Evolutionary conservation across 2,888 invertebrate species (phyloP).

Genomic region (Cephus pulcher): DNA sequence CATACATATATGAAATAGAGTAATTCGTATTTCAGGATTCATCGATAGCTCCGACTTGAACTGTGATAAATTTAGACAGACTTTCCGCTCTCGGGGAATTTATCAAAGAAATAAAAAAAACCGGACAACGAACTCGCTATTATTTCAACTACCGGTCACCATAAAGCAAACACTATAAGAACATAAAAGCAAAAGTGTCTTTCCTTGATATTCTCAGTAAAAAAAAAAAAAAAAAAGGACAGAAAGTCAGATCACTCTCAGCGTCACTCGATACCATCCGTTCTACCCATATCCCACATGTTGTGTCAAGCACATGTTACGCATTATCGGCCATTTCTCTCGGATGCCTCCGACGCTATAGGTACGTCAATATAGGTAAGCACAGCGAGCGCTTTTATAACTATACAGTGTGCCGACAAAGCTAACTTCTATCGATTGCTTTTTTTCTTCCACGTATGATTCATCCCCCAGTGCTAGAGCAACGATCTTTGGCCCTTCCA

Average conservation of each 20-base stretch:
- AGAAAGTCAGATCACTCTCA: neutral
- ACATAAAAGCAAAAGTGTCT: neutral
- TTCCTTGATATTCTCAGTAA: neutral
- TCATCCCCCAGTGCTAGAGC: neutral
- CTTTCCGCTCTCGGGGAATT: neutral
- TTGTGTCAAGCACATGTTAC: conserved; percentile 4
- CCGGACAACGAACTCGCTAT: neutral
- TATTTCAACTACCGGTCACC: neutral
- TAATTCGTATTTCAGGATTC: neutral
- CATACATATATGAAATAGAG: neutral
- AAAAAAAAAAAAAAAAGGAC: neutral
- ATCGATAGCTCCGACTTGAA: neutral
- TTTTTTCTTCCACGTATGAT: conserved; percentile 4
- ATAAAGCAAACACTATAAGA: neutral
- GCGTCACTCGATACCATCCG: neutral
- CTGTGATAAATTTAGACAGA: neutral
- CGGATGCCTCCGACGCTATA: neutral
- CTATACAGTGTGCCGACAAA: neutral
- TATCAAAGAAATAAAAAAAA: neutral
- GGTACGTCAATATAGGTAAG: neutral
- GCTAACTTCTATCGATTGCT: neutral
- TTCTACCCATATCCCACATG: neutral
- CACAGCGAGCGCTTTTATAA: neutral
- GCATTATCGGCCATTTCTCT: conserved; percentile 7
- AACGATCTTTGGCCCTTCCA: conserved; percentile 3